Evolutionary conservation across 1,140 invertebrate genomes (phyloP).

Genomic region (Saccostrea cuccullata): DNA sequence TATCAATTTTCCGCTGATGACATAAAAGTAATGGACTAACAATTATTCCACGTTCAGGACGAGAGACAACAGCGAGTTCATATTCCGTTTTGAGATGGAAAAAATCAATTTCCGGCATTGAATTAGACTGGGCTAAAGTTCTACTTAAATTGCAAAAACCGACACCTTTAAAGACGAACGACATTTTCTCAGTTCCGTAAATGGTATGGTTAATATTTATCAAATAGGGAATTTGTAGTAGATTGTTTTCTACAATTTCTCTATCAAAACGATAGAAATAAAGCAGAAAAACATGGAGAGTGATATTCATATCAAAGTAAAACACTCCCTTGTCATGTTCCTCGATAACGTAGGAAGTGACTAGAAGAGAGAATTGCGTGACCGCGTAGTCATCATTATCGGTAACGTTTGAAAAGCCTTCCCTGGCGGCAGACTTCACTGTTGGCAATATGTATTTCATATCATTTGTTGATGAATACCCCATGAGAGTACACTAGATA

Average conservation of each 20-base stretch:
- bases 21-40: neutral
- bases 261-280: neutral
- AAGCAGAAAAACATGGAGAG: neutral
- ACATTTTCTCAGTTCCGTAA: neutral
- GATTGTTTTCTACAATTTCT: neutral
- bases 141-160: neutral
- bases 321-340: neutral
- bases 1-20: neutral
- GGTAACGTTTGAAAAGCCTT: neutral
- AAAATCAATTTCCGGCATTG: neutral
- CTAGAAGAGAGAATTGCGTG: neutral
- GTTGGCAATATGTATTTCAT: neutral
- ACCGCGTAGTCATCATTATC: neutral
- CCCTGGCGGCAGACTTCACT: neutral
- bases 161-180: neutral
- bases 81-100: neutral
- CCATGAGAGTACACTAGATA: neutral
- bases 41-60: neutral
- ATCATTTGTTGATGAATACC: neutral
- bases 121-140: neutral
- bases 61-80: neutral
- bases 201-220: neutral
- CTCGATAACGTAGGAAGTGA: neutral
- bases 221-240: neutral
- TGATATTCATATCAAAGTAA: neutral